Percentiles rank a stretch among this genome's conserved stretches.
These are phyloP conservation scores for Nephrotoma guestfalica DNA, from an alignment of 2,888 invertebrate species.

Conservation along the genomic window DNA sequence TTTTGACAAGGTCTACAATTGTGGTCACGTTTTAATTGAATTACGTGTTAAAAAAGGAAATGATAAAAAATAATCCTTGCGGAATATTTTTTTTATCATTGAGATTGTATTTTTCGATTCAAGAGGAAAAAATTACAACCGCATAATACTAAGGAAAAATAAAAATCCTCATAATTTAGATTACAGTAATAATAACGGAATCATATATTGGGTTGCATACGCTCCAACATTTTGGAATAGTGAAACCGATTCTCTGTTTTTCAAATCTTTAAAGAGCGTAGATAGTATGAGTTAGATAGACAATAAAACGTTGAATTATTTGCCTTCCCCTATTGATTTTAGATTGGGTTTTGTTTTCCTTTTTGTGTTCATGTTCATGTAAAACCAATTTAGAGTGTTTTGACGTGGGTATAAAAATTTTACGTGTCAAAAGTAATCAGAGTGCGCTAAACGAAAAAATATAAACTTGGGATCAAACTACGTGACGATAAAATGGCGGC, in stretches of 20 bases:
- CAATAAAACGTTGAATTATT: background rate
- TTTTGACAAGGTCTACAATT: background rate
- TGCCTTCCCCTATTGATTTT: background rate
- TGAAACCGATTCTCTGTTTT: background rate
- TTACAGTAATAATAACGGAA: background rate
- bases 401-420: background rate
- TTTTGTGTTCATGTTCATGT: background rate
- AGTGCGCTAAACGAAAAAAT: background rate
- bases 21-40: slow-evolving; percentile 4
- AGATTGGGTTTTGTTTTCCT: background rate
- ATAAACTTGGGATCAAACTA: background rate
- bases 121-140: background rate
- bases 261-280: background rate
- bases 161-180: background rate
- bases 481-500: background rate
- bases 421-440: background rate
- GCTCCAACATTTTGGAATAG: background rate
- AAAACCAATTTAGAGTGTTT: background rate
- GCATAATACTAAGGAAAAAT: background rate
- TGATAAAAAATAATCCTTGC: background rate
- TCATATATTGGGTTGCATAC: background rate
- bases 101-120: background rate
- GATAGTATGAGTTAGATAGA: background rate
- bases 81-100: background rate
- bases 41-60: slow-evolving; percentile 2